A percentile compares a stretch with the other conserved stretches of the same genome.
Conservation (phyloP, 2,113 vertebrate genomes). For the Quiscalus mexicanus region DNA sequence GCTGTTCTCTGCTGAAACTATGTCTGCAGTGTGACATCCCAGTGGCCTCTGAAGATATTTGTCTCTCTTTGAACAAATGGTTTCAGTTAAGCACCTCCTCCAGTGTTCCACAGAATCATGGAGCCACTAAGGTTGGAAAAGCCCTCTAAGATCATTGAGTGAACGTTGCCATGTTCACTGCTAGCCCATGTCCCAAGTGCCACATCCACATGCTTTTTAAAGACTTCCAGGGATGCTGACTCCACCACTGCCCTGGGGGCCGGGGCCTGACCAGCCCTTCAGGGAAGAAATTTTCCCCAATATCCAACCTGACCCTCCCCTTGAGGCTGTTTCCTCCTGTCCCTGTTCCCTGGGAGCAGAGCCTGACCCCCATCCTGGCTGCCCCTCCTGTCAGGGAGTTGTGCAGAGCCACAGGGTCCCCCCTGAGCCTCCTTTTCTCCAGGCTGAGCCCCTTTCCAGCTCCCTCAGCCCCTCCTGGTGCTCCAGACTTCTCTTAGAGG, state of each 20-base stretch:
- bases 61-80: neutral
- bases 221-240: neutral
- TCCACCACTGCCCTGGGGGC: neutral
- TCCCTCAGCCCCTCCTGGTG: neutral
- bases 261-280: neutral
- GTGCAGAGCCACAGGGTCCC: neutral
- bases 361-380: rapidly evolving
- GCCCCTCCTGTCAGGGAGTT: neutral
- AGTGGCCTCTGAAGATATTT: neutral
- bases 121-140: neutral
- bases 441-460: neutral
- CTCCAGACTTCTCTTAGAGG: neutral
- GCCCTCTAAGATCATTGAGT: neutral
- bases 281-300: neutral
- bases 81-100: neutral
- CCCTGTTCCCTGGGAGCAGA: neutral
- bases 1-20: neutral
- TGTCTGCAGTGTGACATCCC: neutral
- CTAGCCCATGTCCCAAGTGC: neutral
- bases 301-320: neutral
- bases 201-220: neutral
- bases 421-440: neutral
- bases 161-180: neutral
- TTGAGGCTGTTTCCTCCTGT: neutral
- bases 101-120: neutral